phyloP scores from a whole-genome alignment of 35 echinoderm and acorn worm species.

The Amphiura filiformis region DNA sequence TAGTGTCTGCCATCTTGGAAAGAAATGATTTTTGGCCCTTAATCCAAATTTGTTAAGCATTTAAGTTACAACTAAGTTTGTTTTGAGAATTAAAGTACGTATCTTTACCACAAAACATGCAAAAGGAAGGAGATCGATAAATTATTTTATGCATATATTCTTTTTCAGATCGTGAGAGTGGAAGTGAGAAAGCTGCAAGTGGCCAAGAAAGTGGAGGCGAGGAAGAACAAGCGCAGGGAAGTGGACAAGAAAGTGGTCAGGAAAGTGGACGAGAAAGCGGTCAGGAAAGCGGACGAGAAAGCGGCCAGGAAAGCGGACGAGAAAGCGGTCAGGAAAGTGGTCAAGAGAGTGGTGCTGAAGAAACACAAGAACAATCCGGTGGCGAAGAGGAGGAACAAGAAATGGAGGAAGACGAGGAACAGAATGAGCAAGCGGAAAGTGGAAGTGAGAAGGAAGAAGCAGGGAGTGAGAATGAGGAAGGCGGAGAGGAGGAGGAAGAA shows the following conservation, averaged over 20 bases:
- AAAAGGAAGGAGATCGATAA: background rate
- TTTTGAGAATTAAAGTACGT: background rate
- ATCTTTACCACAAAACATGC: background rate
- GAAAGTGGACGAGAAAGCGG: constrained; percentile 51
- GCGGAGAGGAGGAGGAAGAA: constrained; percentile 61
- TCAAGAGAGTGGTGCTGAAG: constrained; percentile 16
- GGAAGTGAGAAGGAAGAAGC: constrained; percentile 23
- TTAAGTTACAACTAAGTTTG: background rate
- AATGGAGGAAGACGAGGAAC: background rate
- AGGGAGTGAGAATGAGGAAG: constrained; percentile 48
- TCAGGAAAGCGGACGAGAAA: constrained; percentile 31
- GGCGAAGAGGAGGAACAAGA: constrained; percentile 5
- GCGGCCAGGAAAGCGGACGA: constrained; percentile 7
- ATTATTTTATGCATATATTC: background rate
- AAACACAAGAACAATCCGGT: constrained; percentile 15
- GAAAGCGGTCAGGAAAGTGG: constrained; percentile 22
- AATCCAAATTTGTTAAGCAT: too few relatives aligned
- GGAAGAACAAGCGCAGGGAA: constrained; percentile 43
- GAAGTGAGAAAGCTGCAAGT: constrained; percentile 38
- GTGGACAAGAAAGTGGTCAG: constrained; percentile 42
- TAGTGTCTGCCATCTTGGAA: too few relatives aligned
- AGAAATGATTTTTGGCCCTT: too few relatives aligned
- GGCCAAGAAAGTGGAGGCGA: constrained; percentile 51
- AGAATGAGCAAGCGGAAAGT: background rate
- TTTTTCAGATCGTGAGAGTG: constrained; percentile 37